Percentiles rank a stretch among this genome's conserved stretches.
These are phyloP conservation scores for Axis porcinus DNA, from an alignment of 2,113 vertebrate species.

Conservation along the genomic window DNA sequence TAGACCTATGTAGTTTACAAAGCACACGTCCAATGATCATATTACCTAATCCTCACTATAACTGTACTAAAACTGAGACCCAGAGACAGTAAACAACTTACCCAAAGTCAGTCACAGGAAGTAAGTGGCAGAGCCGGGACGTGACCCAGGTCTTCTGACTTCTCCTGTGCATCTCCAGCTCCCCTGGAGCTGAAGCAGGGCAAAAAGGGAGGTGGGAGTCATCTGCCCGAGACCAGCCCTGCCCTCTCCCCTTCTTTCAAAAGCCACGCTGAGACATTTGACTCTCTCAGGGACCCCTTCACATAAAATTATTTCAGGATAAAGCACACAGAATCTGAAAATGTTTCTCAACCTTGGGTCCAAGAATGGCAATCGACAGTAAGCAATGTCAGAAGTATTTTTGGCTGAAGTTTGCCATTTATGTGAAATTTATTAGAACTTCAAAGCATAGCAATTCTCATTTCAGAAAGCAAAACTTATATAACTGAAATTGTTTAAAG, in stretches of 20 bases:
- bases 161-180: conserved; percentile 71
- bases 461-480: conserved; percentile 10
- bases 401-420: not conserved
- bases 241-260: conserved; percentile 42
- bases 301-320: conserved; percentile 30
- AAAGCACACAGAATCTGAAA: conserved; percentile 21
- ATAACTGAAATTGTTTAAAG: conserved; percentile 29
- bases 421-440: conserved; percentile 16
- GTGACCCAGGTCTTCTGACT: conserved; percentile 72
- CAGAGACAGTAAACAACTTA: conserved; percentile 65
- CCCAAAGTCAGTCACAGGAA: conserved; percentile 67
- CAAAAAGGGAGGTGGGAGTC: conserved; percentile 71
- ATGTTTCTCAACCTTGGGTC: not conserved
- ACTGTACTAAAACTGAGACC: conserved; percentile 59
- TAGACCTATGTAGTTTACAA: conserved; percentile 6
- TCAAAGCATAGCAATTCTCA: conserved; percentile 10
- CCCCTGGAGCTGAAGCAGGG: conserved; percentile 74
- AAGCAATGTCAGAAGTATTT: conserved; percentile 8
- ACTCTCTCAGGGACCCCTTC: not conserved
- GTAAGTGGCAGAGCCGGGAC: conserved; percentile 69
- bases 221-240: conserved; percentile 57
- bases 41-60: conserved; percentile 18
- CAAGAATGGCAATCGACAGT: not conserved
- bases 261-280: conserved; percentile 29
- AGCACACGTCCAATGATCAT: not conserved